Base-by-base conservation (phyloP, 2,797 vertebrate species). In the Nannoperca obscura region DNA sequence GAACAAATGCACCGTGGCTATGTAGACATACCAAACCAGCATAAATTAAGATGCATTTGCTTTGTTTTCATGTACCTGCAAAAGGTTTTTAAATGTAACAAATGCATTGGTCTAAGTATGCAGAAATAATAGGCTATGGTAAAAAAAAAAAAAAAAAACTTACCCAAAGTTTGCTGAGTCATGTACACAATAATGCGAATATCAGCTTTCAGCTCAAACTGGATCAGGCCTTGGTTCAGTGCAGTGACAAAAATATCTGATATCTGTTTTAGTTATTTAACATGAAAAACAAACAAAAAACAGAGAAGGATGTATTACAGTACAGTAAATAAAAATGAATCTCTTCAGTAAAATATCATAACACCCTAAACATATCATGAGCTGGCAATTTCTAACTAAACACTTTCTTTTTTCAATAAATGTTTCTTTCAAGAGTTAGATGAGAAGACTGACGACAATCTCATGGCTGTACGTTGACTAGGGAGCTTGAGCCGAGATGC, bases 101-200 rank as follows among this genome's bases (percentile, higher is more conserved):
- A 50, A 14, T 59, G 14, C 30, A 55, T 27, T 52, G 36, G 4
- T 66, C n/a, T 6, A 38, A 46, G 40, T 55, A 30, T 42, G 57
- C 10, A 76, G 44, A 27, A 47, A 67, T 12, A 27, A 62, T 4
- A 20, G 12, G 20, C 0, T 4, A 19, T 22, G 40, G 12, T 42
- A 49, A 27, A 12, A 57, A 53, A 67, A 8, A 32, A 32, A n/a
- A 27, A 27, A 2, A 1, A 81, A 53, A 38, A 88, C 97, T 97
- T 91, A 99, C 98, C 98, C 92, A 98, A 91, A 11, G 98, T 98
- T 88, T 98, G 93, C 86, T 99, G 98, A 83, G 97, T 98, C 76
- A 97, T 96, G 71, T 97, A 98, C 3, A 97, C 96, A 68, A 96
- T 86, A 57, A 99, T 95, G 89, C 94, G 96, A 64, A 97, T 94